These are phyloP conservation scores for Phalacrocorax pelagicus DNA, from an alignment of 2,113 vertebrate species.

Conservation along the genomic window DNA sequence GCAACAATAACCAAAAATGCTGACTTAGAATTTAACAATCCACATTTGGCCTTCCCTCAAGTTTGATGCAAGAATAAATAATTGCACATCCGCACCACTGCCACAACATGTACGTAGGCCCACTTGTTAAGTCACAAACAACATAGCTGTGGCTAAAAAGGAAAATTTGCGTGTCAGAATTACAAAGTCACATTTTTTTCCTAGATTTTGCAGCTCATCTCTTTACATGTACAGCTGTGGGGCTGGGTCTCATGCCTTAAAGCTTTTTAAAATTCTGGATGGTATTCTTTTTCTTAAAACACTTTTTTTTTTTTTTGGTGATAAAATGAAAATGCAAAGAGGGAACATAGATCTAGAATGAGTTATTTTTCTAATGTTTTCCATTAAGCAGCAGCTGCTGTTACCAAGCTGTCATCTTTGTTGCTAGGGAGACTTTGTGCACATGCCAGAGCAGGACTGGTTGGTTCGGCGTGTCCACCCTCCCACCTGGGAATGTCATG, in stretches of 20 bases:
- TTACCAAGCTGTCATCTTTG: constrained; percentile 74
- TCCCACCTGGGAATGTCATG: not conserved
- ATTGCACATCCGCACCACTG: not conserved
- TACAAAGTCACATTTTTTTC: not conserved
- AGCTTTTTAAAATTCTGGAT: constrained; percentile 24
- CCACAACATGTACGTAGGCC: not conserved
- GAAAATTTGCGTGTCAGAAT: not conserved
- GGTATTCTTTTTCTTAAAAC: not conserved
- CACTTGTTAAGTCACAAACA: not conserved
- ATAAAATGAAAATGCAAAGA: constrained; percentile 60
- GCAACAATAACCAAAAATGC: not conserved
- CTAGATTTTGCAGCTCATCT: not conserved
- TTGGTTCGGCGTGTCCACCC: not conserved
- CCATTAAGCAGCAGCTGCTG: constrained; percentile 74
- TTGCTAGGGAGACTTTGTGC: constrained; percentile 70
- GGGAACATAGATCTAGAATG: constrained; percentile 45
- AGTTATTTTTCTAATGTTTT: constrained; percentile 70
- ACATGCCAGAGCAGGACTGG: constrained; percentile 1
- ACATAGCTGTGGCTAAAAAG: not conserved
- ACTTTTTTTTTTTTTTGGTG: not conserved
- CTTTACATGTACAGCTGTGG: not conserved
- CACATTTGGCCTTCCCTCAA: not conserved
- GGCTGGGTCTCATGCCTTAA: not conserved
- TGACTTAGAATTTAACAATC: not conserved
- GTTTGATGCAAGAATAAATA: not conserved